Evolutionary conservation across 2,797 vertebrate genomes (phyloP).

Genomic region (Clarias pachynema): DNA sequence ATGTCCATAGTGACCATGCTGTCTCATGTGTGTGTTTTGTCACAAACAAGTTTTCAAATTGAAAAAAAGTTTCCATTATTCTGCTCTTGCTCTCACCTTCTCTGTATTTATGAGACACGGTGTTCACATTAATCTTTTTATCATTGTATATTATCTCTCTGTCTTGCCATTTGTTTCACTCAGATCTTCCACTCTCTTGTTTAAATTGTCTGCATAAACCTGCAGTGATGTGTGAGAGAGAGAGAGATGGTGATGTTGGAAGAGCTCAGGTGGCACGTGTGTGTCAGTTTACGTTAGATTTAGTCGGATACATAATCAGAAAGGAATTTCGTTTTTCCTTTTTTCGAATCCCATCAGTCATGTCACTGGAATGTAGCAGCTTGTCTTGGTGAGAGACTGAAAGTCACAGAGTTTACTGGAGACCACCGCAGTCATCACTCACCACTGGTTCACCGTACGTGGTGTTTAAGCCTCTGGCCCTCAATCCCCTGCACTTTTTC

Average conservation of each 20-base stretch:
- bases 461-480: neutral
- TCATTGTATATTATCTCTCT: neutral
- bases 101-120: neutral
- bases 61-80: slow-evolving; percentile 48
- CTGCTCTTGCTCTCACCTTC: slow-evolving; percentile 1
- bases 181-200: slow-evolving; percentile 2
- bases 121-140: slow-evolving; percentile 1
- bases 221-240: neutral
- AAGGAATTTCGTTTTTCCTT: slow-evolving; percentile 11
- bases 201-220: neutral
- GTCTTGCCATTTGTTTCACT: neutral
- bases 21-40: neutral
- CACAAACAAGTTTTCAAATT: neutral
- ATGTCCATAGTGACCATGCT: neutral
- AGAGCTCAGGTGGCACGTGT: slow-evolving; percentile 1
- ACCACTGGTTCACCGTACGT: neutral
- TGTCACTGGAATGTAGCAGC: neutral
- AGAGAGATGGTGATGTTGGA: slow-evolving; percentile 17
- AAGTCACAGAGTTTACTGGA: neutral
- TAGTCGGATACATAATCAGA: neutral
- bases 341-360: neutral
- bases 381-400: neutral
- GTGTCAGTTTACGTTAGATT: slow-evolving; percentile 13
- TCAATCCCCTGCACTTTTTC: neutral
- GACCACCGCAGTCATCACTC: neutral